Evolutionary conservation across 2,888 invertebrate genomes (phyloP).

Genomic region (Amphimallon solstitiale): DNA sequence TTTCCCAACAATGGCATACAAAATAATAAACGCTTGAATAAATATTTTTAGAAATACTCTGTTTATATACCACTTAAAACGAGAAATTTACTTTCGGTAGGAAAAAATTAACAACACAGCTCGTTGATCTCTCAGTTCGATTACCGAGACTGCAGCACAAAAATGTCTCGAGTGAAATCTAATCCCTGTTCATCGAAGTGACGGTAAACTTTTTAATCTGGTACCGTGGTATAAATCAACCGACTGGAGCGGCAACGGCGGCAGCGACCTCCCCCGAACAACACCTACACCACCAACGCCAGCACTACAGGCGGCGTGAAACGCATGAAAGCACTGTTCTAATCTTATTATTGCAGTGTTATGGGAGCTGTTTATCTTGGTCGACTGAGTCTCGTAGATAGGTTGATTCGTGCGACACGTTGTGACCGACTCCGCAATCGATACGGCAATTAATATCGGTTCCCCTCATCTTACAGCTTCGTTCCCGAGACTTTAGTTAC

Average conservation of each 20-base stretch:
- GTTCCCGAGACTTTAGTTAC: background rate
- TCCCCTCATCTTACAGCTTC: slow-evolving; percentile 29
- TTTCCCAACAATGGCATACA: no score
- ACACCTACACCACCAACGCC: background rate
- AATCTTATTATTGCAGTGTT: slow-evolving; percentile 40
- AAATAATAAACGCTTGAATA: no score
- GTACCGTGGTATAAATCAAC: slow-evolving; percentile 32
- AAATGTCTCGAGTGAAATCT: slow-evolving; percentile 29
- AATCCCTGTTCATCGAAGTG: slow-evolving; percentile 35
- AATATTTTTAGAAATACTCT: no score
- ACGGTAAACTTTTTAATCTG: slow-evolving; percentile 35
- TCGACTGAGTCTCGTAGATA: slow-evolving; percentile 40
- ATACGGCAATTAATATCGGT: slow-evolving; percentile 38
- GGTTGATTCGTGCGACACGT: slow-evolving; percentile 40
- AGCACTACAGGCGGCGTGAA: background rate
- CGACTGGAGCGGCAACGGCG: background rate
- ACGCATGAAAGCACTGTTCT: slow-evolving; percentile 35
- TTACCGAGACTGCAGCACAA: slow-evolving; percentile 6
- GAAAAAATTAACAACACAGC: slow-evolving; percentile 3
- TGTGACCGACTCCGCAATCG: slow-evolving; percentile 28
- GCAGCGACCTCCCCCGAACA: background rate
- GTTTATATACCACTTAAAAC: no score
- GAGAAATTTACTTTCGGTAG: no score
- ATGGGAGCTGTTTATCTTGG: slow-evolving; percentile 44
- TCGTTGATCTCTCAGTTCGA: slow-evolving; percentile 10